A percentile compares a stretch with the other conserved stretches of the same genome.
Conservation (phyloP, 2,113 vertebrate genomes). For the Gymnarchus niloticus region DNA sequence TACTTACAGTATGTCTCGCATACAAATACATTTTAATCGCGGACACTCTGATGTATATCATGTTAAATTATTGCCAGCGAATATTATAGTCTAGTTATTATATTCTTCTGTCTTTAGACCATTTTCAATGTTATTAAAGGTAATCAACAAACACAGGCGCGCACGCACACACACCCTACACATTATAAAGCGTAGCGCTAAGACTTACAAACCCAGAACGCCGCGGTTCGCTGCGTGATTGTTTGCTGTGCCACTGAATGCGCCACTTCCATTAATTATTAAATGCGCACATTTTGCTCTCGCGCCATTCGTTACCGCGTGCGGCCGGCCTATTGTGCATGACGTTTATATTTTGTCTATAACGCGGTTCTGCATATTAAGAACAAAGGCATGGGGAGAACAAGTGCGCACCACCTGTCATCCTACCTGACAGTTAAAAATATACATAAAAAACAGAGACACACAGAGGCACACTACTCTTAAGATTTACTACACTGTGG, state of each 20-base stretch:
- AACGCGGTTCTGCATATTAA: neutral
- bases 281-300: neutral
- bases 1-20: neutral
- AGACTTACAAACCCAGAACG: neutral
- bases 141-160: constrained; percentile 7
- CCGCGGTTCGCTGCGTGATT: neutral
- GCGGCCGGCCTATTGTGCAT: neutral
- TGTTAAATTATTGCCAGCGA: neutral
- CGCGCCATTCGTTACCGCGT: neutral
- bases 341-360: neutral
- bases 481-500: constrained; percentile 22
- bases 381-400: neutral
- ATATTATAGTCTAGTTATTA: neutral
- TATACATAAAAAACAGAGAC: constrained; percentile 11
- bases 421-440: neutral
- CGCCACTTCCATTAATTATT: neutral
- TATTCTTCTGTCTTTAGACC: neutral
- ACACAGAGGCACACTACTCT: constrained; percentile 15
- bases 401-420: neutral
- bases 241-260: neutral
- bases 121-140: neutral
- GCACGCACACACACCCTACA: constrained; percentile 10
- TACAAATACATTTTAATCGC: neutral
- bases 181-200: neutral
- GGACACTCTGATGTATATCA: neutral